phyloP scores from a whole-genome alignment of 30 jellyfish, hydroid and myxozoan genomes.

The Hydractinia echinata region DNA sequence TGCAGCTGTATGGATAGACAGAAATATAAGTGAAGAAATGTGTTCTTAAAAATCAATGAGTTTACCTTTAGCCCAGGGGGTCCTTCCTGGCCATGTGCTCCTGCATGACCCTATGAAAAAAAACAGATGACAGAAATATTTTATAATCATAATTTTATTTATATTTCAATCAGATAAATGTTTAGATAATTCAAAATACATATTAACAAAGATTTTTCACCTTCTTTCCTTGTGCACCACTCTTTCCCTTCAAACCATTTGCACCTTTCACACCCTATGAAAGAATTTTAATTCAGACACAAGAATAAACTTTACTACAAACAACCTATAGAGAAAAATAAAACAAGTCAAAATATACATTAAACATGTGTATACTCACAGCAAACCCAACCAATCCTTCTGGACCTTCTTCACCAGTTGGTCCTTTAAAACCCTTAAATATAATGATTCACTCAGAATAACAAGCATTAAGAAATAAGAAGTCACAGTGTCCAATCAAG shows the following conservation, averaged over 20 bases:
- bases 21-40: no score
- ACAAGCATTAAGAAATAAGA: no score
- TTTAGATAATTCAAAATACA: neutral
- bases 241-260: neutral
- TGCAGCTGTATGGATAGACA: no score
- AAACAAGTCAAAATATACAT: no score
- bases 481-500: no score
- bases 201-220: neutral
- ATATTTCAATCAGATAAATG: neutral
- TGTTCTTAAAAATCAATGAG: no score
- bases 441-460: neutral
- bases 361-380: neutral
- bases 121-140: neutral
- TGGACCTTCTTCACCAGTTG: conserved; percentile 3
- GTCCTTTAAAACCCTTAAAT: conserved; percentile 15
- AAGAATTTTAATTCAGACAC: neutral
- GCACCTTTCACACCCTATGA: conserved; percentile 27
- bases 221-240: conserved; percentile 13
- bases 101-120: neutral
- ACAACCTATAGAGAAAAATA: no score
- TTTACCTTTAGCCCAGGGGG: neutral
- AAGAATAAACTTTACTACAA: neutral
- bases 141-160: neutral
- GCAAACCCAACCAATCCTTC: neutral
- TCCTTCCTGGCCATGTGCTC: conserved; percentile 1